Conservation (phyloP, 2,888 invertebrate species). For the Drosophila borborema region DNA sequence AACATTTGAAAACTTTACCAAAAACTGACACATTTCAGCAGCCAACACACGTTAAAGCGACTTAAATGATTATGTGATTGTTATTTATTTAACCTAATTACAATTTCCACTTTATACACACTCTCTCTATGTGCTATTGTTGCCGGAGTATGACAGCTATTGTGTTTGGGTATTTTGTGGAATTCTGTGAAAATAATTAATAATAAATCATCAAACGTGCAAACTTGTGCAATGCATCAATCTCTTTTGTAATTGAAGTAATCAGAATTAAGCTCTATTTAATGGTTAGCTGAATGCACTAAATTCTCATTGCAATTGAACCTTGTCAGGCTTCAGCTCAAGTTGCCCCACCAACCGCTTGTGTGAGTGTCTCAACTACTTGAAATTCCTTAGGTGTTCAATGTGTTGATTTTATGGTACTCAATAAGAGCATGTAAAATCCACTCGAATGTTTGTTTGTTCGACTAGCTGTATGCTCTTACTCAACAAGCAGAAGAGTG, state of each 20-base stretch:
- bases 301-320: not conserved
- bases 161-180: slow-evolving; percentile 16
- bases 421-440: slow-evolving; percentile 9
- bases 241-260: slow-evolving; percentile 11
- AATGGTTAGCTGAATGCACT: slow-evolving; percentile 1
- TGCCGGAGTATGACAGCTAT: not conserved
- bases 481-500: slow-evolving; percentile 6
- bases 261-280: slow-evolving; percentile 7
- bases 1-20: slow-evolving; percentile 30
- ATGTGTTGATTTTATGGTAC: slow-evolving; percentile 17
- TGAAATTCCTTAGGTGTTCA: slow-evolving; percentile 19
- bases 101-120: slow-evolving; percentile 2
- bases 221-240: slow-evolving; percentile 33
- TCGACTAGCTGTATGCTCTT: slow-evolving; percentile 16
- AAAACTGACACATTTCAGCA: not conserved
- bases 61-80: slow-evolving; percentile 34
- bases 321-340: not conserved
- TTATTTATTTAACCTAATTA: slow-evolving; percentile 47
- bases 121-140: not conserved
- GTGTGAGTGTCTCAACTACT: slow-evolving; percentile 2
- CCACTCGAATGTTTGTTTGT: slow-evolving; percentile 8
- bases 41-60: slow-evolving; percentile 13
- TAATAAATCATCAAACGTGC: slow-evolving; percentile 33
- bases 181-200: slow-evolving; percentile 33
- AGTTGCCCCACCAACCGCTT: not conserved